Percentiles rank a stretch among this genome's conserved stretches.
phyloP scores from a whole-genome alignment of 2,113 vertebrate genomes.

The Anhinga rufa region DNA sequence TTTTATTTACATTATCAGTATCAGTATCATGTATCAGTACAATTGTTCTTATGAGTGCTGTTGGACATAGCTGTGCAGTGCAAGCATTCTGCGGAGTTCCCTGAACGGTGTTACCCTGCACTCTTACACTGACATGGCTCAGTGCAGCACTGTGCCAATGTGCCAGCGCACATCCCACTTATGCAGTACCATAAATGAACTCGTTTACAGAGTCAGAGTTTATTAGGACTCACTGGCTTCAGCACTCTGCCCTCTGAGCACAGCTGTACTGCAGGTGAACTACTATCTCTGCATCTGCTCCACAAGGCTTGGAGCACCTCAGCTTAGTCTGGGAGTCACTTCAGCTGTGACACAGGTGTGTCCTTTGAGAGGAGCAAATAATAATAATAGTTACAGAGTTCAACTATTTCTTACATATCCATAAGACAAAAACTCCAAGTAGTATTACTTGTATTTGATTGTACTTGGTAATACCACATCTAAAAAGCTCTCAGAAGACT shows the following conservation, averaged over 20 bases:
- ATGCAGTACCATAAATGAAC: not conserved
- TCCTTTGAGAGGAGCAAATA: not conserved
- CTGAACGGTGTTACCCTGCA: not conserved
- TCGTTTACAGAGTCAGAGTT: not conserved
- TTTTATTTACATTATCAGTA: not conserved
- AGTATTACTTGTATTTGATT: not conserved
- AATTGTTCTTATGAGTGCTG: not conserved
- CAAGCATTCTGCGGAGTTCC: not conserved
- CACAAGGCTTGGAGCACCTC: not conserved
- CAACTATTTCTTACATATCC: not conserved
- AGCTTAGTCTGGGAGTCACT: no score
- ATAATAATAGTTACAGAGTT: not conserved
- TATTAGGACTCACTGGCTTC: not conserved
- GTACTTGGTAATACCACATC: not conserved
- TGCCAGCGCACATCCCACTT: not conserved
- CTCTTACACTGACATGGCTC: not conserved
- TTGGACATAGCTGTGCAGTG: not conserved
- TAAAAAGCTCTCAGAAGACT: not conserved
- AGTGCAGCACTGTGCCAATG: not conserved
- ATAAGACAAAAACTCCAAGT: not conserved
- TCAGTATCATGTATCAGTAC: no score
- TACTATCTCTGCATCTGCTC: not conserved
- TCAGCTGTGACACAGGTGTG: not conserved
- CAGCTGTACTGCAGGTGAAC: not conserved
- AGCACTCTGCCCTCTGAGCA: not conserved